These are phyloP conservation scores for Butorides virescens DNA, from an alignment of 2,113 vertebrate genomes.

Conservation along the genomic window DNA sequence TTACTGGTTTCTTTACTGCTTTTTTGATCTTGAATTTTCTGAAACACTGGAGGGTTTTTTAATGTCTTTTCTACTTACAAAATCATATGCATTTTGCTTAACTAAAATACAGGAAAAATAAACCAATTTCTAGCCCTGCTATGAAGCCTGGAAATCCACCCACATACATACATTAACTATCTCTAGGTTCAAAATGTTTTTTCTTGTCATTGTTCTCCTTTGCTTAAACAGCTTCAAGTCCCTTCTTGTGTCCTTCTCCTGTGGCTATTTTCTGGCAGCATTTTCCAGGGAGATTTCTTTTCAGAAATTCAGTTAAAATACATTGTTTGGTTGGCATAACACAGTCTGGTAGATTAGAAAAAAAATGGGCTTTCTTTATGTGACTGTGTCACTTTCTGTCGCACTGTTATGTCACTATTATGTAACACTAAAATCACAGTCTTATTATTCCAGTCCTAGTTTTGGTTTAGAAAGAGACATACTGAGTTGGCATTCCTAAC, in stretches of 20 bases:
- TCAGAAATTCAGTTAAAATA: not conserved
- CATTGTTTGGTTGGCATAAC: not conserved
- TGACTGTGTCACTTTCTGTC: not conserved
- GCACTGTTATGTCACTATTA: not conserved
- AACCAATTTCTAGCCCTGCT: not conserved
- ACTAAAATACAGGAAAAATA: not conserved
- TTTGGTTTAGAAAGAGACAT: conserved; percentile 4
- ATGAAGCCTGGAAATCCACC: not conserved
- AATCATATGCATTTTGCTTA: not conserved
- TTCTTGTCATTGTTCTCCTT: not conserved
- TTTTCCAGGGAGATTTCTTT: not conserved
- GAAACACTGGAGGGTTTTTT: not conserved
- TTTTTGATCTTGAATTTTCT: not conserved
- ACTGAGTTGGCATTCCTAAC: not conserved
- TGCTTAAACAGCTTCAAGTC: not conserved
- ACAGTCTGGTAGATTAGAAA: not conserved
- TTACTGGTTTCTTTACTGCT: not conserved
- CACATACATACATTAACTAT: not conserved
- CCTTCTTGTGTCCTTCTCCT: not conserved
- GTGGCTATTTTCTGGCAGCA: not conserved
- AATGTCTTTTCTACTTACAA: not conserved
- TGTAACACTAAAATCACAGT: not conserved
- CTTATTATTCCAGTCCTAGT: not conserved
- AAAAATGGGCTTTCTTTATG: not conserved
- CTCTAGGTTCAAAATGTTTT: not conserved